Percentiles rank a stretch among this genome's conserved stretches.
These are phyloP conservation scores for Cnemophilus loriae DNA, from an alignment of 2,113 vertebrate species.

Conservation along the genomic window DNA sequence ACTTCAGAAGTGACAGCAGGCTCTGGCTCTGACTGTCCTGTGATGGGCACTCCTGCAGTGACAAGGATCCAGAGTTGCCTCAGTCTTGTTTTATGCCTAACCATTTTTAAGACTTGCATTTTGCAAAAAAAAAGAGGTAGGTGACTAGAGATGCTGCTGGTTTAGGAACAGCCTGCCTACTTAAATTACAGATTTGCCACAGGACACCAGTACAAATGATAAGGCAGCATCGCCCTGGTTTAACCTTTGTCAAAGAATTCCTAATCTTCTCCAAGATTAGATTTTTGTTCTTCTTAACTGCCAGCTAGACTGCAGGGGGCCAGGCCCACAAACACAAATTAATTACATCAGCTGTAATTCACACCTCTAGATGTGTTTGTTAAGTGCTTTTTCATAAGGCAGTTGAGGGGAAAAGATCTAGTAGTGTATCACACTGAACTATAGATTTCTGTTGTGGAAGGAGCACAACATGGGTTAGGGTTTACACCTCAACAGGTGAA, in stretches of 20 bases:
- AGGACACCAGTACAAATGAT: background rate
- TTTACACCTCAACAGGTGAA: background rate
- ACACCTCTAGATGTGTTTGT: conserved; percentile 8
- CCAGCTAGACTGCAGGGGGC: background rate
- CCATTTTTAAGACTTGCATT: background rate
- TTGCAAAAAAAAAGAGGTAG: background rate
- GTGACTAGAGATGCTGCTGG: background rate
- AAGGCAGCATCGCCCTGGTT: background rate
- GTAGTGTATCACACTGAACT: background rate
- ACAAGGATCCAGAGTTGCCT: background rate
- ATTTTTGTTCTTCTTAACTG: conserved; percentile 8
- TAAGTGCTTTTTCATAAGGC: background rate
- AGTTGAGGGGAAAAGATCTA: background rate
- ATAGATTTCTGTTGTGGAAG: background rate
- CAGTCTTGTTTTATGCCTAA: background rate
- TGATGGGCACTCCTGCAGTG: background rate
- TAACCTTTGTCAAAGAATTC: conserved; percentile 28
- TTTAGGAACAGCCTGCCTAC: background rate
- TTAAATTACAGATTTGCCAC: background rate
- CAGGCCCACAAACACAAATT: conserved; percentile 19
- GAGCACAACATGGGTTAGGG: background rate
- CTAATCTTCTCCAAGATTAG: conserved; percentile 33
- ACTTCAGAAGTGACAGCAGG: background rate
- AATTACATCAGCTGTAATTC: conserved; percentile 53
- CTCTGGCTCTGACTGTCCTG: background rate